Percentiles rank a stretch among this genome's conserved stretches.
phyloP scores from a whole-genome alignment of 2,113 vertebrate species.

The Cricetomys ansorgei region DNA sequence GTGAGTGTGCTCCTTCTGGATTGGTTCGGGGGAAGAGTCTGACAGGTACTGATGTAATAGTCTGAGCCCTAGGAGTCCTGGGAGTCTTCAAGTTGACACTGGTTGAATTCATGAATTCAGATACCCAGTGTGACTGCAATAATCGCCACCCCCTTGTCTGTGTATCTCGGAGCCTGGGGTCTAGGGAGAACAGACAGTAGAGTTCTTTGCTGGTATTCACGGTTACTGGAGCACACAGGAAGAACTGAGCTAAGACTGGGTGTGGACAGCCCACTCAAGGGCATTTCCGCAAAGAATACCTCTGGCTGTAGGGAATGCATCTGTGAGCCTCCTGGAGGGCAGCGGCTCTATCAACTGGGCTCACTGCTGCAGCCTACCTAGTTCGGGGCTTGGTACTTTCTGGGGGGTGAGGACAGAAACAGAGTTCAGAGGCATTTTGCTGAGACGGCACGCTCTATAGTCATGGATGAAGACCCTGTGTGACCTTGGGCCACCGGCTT shows the following conservation, averaged over 20 bases:
- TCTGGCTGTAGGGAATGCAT: neutral
- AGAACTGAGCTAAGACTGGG: neutral
- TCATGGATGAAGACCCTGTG: neutral
- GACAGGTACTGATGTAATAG: neutral
- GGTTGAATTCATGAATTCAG: neutral
- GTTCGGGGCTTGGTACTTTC: neutral
- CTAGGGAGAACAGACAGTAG: neutral
- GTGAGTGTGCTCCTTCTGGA: neutral
- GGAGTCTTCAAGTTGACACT: neutral
- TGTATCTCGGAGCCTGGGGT: neutral
- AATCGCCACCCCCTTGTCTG: neutral
- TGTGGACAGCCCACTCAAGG: neutral
- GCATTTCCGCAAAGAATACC: no score
- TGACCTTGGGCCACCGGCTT: neutral
- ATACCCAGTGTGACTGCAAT: neutral
- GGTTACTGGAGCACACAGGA: neutral
- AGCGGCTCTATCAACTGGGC: neutral
- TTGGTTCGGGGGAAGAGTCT: neutral
- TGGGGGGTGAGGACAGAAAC: neutral
- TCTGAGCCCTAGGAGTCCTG: neutral
- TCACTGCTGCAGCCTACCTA: neutral
- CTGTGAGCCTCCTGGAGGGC: neutral
- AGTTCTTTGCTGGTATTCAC: neutral
- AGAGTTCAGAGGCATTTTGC: neutral
- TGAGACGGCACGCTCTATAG: neutral